Conservation (phyloP, 2,888 invertebrate genomes). For the Elgonia sp. region DNA sequence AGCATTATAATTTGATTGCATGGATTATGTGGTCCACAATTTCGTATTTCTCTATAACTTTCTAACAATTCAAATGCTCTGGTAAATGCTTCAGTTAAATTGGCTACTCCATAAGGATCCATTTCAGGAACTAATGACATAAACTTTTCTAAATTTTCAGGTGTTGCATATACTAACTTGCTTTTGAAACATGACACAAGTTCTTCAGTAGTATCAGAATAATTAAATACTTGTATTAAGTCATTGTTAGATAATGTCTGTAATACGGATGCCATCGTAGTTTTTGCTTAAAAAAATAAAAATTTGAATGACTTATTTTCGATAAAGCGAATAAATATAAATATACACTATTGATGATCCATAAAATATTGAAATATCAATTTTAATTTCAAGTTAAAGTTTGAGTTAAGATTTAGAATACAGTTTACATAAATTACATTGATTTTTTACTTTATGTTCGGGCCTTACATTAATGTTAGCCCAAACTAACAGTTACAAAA, state of each 20-base stretch:
- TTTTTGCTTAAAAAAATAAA: constrained; percentile 80
- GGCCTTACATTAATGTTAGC: no score
- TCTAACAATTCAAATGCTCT: constrained; percentile 94
- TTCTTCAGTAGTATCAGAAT: constrained; percentile 91
- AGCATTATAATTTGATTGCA: constrained; percentile 99
- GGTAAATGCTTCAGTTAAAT: constrained; percentile 93
- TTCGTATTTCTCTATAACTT: constrained; percentile 88
- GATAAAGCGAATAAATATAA: no score
- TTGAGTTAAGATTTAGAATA: no score
- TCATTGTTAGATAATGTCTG: constrained; percentile 99
- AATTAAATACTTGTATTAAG: constrained; percentile 96
- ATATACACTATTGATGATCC: no score
- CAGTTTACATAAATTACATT: no score
- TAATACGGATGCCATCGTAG: constrained; percentile 94
- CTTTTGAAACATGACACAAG: constrained; percentile 95
- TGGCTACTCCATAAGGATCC: constrained; percentile 93
- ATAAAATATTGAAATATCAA: no score
- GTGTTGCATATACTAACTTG: constrained; percentile 95
- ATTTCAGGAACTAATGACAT: constrained; percentile 90
- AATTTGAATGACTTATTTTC: no score
- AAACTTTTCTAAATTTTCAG: constrained; percentile 93
- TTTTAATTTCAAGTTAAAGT: no score
- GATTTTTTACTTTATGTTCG: no score
- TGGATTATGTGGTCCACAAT: constrained; percentile 88
- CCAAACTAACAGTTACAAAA: no score